Percentiles rank a stretch among this genome's conserved stretches.
phyloP scores from a whole-genome alignment of 2,888 invertebrate genomes.

The Cinara cedri region DNA sequence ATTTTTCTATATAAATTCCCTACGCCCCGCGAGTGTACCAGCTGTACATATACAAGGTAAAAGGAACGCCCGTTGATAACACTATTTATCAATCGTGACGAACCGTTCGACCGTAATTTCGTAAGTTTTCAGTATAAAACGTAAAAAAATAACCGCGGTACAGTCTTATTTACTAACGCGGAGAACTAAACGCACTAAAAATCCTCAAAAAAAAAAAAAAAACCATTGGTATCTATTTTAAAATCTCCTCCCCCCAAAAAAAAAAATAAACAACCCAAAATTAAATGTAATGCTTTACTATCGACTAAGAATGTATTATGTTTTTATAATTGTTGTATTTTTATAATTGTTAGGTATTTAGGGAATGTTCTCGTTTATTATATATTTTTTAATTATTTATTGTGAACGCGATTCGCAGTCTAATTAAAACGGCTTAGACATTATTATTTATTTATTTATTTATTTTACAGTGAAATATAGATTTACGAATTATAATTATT shows the following conservation, averaged over 20 bases:
- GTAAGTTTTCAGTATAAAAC: constrained; percentile 22
- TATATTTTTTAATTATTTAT: background rate
- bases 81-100: constrained; percentile 28
- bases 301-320: background rate
- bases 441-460: constrained; percentile 34
- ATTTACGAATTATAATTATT: background rate
- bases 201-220: too few species aligned
- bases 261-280: background rate
- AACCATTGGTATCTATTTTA: too few species aligned
- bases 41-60: background rate
- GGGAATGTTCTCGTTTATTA: background rate
- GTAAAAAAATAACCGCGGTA: too few species aligned
- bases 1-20: constrained; percentile 2
- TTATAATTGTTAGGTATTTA: background rate
- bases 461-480: constrained; percentile 17
- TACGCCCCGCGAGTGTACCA: background rate
- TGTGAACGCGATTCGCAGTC: background rate
- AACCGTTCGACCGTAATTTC: constrained; percentile 4
- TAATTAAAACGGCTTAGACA: constrained; percentile 23
- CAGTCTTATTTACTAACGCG: too few species aligned
- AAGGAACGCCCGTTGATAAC: constrained; percentile 41
- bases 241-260: background rate
- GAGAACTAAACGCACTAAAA: too few species aligned
- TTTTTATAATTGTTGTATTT: constrained; percentile 17
- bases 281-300: too few species aligned